Conservation (phyloP, 2,797 vertebrate genomes). For the Sebastes variabilis region DNA sequence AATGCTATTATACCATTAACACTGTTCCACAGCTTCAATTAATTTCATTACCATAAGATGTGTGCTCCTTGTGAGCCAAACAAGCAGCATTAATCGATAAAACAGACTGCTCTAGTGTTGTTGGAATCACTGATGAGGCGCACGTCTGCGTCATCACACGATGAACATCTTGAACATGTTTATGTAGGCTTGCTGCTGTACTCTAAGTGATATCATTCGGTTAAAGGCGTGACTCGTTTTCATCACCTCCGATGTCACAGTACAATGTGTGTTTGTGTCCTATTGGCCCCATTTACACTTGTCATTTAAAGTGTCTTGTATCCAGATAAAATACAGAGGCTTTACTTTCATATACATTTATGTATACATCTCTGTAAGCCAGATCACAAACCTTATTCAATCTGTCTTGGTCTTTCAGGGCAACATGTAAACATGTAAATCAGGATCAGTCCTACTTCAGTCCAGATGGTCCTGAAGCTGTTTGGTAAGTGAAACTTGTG, state of each 20-base stretch:
- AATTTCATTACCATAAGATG: slow-evolving; percentile 19
- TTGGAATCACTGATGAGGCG: background rate
- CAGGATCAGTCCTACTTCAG: background rate
- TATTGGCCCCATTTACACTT: background rate
- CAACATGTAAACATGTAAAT: background rate
- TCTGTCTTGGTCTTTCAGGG: background rate
- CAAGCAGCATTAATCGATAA: slow-evolving; percentile 11
- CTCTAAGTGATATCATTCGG: background rate
- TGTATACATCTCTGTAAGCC: background rate
- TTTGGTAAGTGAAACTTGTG: background rate
- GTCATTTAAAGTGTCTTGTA: background rate
- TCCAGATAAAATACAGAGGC: background rate
- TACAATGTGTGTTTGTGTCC: background rate
- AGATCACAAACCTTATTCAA: background rate
- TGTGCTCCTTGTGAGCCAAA: slow-evolving; percentile 11
- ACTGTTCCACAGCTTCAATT: slow-evolving; percentile 29
- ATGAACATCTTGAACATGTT: background rate
- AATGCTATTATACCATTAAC: slow-evolving; percentile 31
- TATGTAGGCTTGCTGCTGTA: background rate
- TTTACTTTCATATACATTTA: background rate
- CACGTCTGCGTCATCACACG: background rate
- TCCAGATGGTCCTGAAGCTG: background rate
- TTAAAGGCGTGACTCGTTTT: background rate
- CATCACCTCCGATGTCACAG: background rate
- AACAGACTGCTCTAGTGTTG: background rate